Conservation (phyloP, 2,797 vertebrate species). For the Fistularia commersonii region DNA sequence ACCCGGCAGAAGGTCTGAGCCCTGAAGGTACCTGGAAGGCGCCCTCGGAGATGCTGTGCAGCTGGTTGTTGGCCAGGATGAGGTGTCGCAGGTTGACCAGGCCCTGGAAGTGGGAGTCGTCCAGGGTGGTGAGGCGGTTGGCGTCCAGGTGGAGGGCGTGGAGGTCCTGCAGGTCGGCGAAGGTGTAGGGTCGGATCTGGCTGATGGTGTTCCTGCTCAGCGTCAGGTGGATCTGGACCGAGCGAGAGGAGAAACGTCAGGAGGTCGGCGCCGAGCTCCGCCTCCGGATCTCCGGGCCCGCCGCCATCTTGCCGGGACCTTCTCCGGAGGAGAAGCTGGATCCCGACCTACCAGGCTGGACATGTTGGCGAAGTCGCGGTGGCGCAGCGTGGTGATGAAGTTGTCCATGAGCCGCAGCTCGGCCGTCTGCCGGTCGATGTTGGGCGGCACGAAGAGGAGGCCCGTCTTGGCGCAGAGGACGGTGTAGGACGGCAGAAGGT, state of each 20-base stretch:
- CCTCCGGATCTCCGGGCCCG: too few species aligned
- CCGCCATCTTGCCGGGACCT: not conserved
- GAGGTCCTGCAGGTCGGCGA: constrained; percentile 85
- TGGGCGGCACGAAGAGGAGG: constrained; percentile 86
- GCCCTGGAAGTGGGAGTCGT: constrained; percentile 85
- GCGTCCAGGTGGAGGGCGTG: constrained; percentile 87
- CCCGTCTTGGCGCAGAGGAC: constrained; percentile 89
- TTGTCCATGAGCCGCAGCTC: constrained; percentile 90
- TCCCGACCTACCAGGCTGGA: constrained; percentile 79
- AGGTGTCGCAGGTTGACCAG: constrained; percentile 89
- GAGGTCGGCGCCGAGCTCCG: too few species aligned
- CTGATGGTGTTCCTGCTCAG: constrained; percentile 91
- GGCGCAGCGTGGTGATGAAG: constrained; percentile 87
- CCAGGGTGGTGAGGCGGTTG: constrained; percentile 84
- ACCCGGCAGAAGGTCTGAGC: not conserved
- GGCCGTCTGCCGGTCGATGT: constrained; percentile 86
- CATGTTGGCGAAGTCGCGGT: constrained; percentile 91
- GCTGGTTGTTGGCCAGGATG: constrained; percentile 97
- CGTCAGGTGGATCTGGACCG: constrained; percentile 81
- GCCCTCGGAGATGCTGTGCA: constrained; percentile 84
- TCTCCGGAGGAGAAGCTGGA: not conserved
- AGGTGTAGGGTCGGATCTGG: constrained; percentile 82
- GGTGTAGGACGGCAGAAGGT: constrained; percentile 85
- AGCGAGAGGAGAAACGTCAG: not conserved
- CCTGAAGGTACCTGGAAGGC: constrained; percentile 89